A percentile compares a stretch with the other conserved stretches of the same genome.
These are phyloP conservation scores for Hypothenemus hampei DNA, from an alignment of 1,140 invertebrate genomes.

Conservation along the genomic window DNA sequence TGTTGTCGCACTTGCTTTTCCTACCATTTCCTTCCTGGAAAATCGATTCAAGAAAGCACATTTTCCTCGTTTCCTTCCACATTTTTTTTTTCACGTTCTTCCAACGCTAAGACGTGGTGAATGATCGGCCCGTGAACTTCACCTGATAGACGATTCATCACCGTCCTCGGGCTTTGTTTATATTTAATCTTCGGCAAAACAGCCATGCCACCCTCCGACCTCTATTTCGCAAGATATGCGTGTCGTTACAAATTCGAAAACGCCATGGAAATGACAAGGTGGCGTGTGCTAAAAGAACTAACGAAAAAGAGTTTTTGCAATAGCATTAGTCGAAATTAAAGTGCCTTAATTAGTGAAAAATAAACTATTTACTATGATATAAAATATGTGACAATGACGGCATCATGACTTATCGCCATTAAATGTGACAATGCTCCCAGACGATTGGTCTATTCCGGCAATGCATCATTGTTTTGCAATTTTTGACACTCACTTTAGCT, in stretches of 20 bases:
- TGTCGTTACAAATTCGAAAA: slow-evolving; percentile 23
- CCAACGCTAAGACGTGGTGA: slow-evolving; percentile 20
- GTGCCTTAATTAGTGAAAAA: no score
- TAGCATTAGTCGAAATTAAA: no score
- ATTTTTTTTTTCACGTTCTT: slow-evolving; percentile 8
- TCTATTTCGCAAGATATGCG: slow-evolving; percentile 15
- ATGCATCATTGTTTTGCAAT: no score
- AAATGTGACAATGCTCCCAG: no score
- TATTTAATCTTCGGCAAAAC: slow-evolving; percentile 26
- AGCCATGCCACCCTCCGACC: no score
- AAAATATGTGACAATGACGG: no score
- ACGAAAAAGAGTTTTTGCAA: no score
- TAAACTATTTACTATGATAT: no score
- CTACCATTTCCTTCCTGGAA: not conserved
- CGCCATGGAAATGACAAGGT: slow-evolving; percentile 21
- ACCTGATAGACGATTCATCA: slow-evolving; percentile 22
- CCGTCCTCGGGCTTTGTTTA: slow-evolving; percentile 23
- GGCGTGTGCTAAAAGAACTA: slow-evolving; percentile 3
- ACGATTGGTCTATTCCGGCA: no score
- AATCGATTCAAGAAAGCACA: not conserved
- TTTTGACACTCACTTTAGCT: no score
- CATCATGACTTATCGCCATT: no score
- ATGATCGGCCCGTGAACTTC: slow-evolving; percentile 21
- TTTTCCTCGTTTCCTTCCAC: not conserved
- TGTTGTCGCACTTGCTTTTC: not conserved